A percentile compares a stretch with the other conserved stretches of the same genome.
Conservation (phyloP, 2,888 invertebrate species). For the Phengaris alcon region DNA sequence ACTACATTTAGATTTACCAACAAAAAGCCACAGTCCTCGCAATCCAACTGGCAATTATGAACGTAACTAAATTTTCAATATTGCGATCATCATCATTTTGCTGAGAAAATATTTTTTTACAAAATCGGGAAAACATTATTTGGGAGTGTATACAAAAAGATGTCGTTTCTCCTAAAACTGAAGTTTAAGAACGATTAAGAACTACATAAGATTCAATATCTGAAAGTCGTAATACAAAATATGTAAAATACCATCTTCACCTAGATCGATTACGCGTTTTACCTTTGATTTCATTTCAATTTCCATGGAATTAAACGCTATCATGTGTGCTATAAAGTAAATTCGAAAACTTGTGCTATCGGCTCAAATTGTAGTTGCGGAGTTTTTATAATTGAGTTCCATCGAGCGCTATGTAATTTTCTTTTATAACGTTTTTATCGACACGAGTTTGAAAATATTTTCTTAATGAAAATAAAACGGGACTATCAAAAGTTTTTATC, state of each 20-base stretch:
- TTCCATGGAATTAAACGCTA: neutral
- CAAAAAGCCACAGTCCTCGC: conserved; percentile 8
- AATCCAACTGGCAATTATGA: conserved; percentile 7
- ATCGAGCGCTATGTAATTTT: conserved; percentile 24
- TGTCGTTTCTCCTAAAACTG: too few species aligned
- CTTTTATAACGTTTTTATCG: conserved; percentile 23
- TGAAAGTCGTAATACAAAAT: neutral
- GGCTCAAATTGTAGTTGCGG: conserved; percentile 12
- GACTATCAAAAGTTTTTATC: neutral
- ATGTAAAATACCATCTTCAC: neutral
- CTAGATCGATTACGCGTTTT: neutral
- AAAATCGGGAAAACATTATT: neutral
- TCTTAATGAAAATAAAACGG: conserved; percentile 4
- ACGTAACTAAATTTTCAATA: conserved; percentile 12
- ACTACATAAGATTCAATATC: neutral
- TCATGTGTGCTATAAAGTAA: neutral
- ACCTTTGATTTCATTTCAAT: conserved; percentile 7
- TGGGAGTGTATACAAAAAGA: too few species aligned
- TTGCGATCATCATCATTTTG: neutral
- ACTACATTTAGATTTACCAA: conserved; percentile 15
- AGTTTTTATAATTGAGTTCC: conserved; percentile 26
- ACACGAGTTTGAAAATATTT: conserved; percentile 13
- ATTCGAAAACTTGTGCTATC: conserved; percentile 16
- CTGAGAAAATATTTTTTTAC: neutral
- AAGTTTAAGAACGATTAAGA: too few species aligned